Evolutionary conservation across 2,113 vertebrate genomes (phyloP), one percentile per base, ranked within the genome.

Genomic region (Tragulus kanchil): DNA sequence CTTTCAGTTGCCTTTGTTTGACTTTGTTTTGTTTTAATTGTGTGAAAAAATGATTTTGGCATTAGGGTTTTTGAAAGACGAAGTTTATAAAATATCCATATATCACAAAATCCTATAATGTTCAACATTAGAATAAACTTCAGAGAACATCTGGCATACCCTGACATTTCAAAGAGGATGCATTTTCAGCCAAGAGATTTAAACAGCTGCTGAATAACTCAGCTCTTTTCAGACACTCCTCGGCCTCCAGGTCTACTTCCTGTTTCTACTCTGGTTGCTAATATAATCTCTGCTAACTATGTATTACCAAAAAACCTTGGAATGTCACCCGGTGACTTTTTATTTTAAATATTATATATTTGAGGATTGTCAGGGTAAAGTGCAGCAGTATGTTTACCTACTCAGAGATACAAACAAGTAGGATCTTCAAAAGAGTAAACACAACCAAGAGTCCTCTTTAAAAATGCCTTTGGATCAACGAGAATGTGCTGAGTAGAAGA

Each of bases 111-210:
- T 88, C 52, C 81, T 65, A 81, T 36, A 58, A 64, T 83, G 17
- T 48, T 93, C 31, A 54, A 75, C n/a, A 85, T 54, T 31, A 85
- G 58, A 67, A 71, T 36, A 75, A 83, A 85, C 25, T 85, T 79
- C 50, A 61, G 26, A 96, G 85, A 61, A 58, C 61, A 48, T 71
- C 45, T 86, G 92, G 42, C 13, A 82, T 15, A 61, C 21, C 21
- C 48, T 92, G 79, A 54, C 50, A 31, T 92, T 92, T 96, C 79
- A 92, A 59, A 85, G 54, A 73, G 14, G 17, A 75, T 56, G 23
- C 58, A 31, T 75, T 36, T 64, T 9, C 31, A 88, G 62, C 61
- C 17, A 62, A 58, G 26, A 84, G 28, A 8, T 21, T 64, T 50
- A 31, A 83, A 48, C 12, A 79, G 19, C 52, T 94, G 50, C 14